Evolutionary conservation across 1,140 invertebrate species (phyloP).

Genomic region (Pogonomyrmex californicus): DNA sequence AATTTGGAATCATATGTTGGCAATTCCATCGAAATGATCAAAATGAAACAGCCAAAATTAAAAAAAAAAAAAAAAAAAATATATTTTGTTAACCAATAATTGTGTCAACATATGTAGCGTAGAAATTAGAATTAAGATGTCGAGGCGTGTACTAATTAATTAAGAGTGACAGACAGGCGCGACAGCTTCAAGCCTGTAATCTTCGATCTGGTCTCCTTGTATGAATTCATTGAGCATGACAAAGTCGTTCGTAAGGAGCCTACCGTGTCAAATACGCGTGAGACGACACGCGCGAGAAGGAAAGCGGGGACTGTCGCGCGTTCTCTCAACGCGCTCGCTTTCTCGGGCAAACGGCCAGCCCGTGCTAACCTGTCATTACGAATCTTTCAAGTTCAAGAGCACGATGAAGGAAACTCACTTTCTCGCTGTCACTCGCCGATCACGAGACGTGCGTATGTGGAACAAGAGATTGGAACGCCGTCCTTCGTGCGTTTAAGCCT

Average conservation of each 20-base stretch:
- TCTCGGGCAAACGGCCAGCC: conserved; percentile 50
- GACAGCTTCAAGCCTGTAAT: conserved; percentile 31
- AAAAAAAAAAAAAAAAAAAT: not conserved
- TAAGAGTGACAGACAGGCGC: conserved; percentile 6
- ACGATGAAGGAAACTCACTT: conserved; percentile 44
- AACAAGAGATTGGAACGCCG: not conserved
- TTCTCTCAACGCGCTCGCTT: conserved; percentile 40
- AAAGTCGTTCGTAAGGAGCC: conserved; percentile 26
- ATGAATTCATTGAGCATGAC: conserved; percentile 56
- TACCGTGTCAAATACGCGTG: conserved; percentile 43
- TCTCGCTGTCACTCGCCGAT: not conserved
- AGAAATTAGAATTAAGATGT: not conserved
- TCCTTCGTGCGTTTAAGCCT: not conserved
- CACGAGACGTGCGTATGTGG: conserved; percentile 1
- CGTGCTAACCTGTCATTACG: conserved; percentile 41
- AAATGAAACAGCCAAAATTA: not conserved
- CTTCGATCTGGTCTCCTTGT: conserved; percentile 41
- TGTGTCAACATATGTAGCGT: not conserved
- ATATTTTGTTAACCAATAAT: not conserved
- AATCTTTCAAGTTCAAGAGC: conserved; percentile 64
- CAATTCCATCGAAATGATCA: not conserved
- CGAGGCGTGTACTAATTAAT: conserved; percentile 16
- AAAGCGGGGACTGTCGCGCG: conserved; percentile 30
- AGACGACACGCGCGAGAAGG: conserved; percentile 41
- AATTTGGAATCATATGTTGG: not conserved